phyloP scores from a whole-genome alignment of 2,888 invertebrate species.

The Phragmatobia fuliginosa region DNA sequence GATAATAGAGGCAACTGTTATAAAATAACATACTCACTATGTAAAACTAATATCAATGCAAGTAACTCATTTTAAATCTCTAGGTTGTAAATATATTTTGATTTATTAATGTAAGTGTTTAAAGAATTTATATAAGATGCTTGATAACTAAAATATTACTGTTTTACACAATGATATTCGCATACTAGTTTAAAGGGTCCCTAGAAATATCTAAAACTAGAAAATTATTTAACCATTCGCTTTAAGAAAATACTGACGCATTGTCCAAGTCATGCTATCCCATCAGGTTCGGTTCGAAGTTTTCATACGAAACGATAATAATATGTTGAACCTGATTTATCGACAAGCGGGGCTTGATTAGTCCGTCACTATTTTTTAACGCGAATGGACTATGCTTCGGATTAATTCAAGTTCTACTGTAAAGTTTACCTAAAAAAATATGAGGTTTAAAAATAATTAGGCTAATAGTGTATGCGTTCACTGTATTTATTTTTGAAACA shows the following conservation, averaged over 20 bases:
- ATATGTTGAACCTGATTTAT: background rate
- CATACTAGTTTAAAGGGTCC: background rate
- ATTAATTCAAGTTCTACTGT: background rate
- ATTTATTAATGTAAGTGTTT: background rate
- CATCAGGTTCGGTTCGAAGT: background rate
- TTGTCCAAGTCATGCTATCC: too few species aligned
- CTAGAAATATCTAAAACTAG: background rate
- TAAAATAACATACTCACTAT: conserved; percentile 8
- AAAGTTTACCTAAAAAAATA: background rate
- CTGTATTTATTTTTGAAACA: conserved; percentile 19
- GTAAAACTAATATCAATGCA: background rate
- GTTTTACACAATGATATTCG: background rate
- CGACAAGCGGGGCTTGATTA: background rate
- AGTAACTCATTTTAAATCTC: background rate
- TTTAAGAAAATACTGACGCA: too few species aligned
- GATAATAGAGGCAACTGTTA: conserved; percentile 6
- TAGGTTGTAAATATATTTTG: background rate
- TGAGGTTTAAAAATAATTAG: background rate
- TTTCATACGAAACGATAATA: background rate
- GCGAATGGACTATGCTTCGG: background rate
- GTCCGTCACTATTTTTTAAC: background rate
- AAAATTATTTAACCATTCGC: background rate
- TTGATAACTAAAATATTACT: background rate
- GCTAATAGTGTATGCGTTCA: background rate
- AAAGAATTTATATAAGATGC: background rate